These are phyloP conservation scores for Parascotia fuliginaria DNA, from an alignment of 2,888 invertebrate species.

Conservation along the genomic window DNA sequence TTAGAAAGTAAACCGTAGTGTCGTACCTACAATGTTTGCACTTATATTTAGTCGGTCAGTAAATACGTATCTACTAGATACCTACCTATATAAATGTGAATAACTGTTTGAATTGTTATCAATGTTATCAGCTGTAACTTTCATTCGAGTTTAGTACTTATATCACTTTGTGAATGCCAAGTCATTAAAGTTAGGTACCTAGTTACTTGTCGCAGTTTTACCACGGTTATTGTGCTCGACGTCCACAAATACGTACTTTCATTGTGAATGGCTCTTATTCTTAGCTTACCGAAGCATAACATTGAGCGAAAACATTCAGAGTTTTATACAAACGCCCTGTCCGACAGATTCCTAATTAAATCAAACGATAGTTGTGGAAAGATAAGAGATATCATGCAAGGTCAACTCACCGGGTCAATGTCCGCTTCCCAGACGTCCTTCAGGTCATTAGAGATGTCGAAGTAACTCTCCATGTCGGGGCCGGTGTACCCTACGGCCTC, in stretches of 20 bases:
- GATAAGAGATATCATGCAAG: constrained; percentile 71
- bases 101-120: constrained; percentile 21
- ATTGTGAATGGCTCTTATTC: constrained; percentile 22
- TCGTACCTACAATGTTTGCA: background rate
- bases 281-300: constrained; percentile 4
- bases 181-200: constrained; percentile 10
- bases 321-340: constrained; percentile 13
- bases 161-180: constrained; percentile 24
- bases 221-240: constrained; percentile 24
- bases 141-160: constrained; percentile 27
- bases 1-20: constrained; percentile 33
- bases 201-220: constrained; percentile 22
- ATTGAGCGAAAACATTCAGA: constrained; percentile 17
- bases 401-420: constrained; percentile 92
- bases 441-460: constrained; percentile 90
- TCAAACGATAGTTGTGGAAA: constrained; percentile 43
- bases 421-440: constrained; percentile 94
- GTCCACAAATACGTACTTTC: constrained; percentile 32
- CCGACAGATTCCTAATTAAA: constrained; percentile 30
- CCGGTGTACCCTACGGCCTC: constrained; percentile 68
- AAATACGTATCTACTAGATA: constrained; percentile 1
- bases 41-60: background rate
- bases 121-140: constrained; percentile 29
- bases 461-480: constrained; percentile 90
- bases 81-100: constrained; percentile 3